phyloP scores from a whole-genome alignment of 2,797 vertebrate genomes.

The Eupleurogrammus muticus region DNA sequence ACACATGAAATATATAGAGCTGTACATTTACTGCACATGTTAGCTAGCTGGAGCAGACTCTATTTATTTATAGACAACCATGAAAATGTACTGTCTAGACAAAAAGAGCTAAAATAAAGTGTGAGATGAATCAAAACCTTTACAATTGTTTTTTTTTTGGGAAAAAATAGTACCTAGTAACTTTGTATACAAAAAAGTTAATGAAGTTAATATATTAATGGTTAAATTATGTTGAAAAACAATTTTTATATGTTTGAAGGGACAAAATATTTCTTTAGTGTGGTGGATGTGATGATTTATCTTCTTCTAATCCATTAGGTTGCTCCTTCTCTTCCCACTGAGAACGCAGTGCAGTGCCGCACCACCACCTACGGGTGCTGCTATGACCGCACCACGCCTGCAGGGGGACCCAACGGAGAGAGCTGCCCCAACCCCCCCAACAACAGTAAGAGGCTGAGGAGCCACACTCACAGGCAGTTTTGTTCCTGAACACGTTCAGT shows the following conservation, averaged over 20 bases:
- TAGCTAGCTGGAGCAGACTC: not conserved
- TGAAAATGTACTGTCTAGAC: not conserved
- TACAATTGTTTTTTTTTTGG: too few species aligned
- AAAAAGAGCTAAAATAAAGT: too few species aligned
- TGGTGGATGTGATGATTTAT: not conserved
- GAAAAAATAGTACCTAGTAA: too few species aligned
- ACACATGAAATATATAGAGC: not conserved
- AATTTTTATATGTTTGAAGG: too few species aligned
- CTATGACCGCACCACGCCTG: conserved; percentile 87
- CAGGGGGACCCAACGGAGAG: conserved; percentile 89
- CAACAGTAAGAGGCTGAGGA: conserved; percentile 78
- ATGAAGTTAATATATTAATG: too few species aligned
- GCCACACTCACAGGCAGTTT: too few species aligned
- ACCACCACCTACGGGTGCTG: conserved; percentile 91
- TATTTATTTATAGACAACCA: not conserved
- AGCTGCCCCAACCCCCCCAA: conserved; percentile 86
- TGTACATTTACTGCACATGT: not conserved
- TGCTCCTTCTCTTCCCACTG: conserved; percentile 58
- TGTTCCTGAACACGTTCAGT: too few species aligned
- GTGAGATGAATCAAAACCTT: too few species aligned
- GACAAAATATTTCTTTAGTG: not conserved
- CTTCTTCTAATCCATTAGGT: conserved; percentile 39
- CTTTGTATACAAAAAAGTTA: too few species aligned
- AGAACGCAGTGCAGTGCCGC: conserved; percentile 82
- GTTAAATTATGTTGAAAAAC: too few species aligned